A percentile compares a stretch with the other conserved stretches of the same genome.
Evolutionary conservation across 2,113 vertebrate genomes (phyloP).

Genomic region (Sarotherodon lohbergeri): DNA sequence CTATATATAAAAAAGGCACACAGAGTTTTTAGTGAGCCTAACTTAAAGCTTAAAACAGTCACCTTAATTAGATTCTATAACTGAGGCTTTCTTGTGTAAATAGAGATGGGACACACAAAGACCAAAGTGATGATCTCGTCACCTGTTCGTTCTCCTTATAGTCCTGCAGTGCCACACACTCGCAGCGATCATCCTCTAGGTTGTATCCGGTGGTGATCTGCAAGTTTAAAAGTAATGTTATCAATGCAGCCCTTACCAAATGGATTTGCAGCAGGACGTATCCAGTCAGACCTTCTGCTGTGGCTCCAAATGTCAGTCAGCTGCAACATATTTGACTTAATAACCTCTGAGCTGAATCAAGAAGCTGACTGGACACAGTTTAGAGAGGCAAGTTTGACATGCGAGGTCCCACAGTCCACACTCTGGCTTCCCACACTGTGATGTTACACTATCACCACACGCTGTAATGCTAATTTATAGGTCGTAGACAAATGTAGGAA

Average conservation of each 20-base stretch:
- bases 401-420: background rate
- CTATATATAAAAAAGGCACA: background rate
- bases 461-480: background rate
- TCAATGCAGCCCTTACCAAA: background rate
- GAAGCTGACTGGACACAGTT: background rate
- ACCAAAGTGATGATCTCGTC: background rate
- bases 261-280: background rate
- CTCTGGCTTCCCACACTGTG: background rate
- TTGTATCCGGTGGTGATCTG: constrained; percentile 99
- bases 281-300: background rate
- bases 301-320: background rate
- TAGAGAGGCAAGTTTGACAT: background rate
- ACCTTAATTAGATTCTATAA: background rate
- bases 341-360: background rate
- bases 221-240: background rate
- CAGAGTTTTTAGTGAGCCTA: background rate
- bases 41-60: background rate
- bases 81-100: background rate
- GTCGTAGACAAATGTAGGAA: background rate
- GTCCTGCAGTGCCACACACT: constrained; percentile 91
- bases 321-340: background rate
- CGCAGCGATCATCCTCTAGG: constrained; percentile 96
- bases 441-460: background rate
- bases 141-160: constrained; percentile 93
- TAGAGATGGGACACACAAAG: background rate